Base-by-base conservation (phyloP, 2,888 invertebrate species). In the Chymomyza amoena region DNA sequence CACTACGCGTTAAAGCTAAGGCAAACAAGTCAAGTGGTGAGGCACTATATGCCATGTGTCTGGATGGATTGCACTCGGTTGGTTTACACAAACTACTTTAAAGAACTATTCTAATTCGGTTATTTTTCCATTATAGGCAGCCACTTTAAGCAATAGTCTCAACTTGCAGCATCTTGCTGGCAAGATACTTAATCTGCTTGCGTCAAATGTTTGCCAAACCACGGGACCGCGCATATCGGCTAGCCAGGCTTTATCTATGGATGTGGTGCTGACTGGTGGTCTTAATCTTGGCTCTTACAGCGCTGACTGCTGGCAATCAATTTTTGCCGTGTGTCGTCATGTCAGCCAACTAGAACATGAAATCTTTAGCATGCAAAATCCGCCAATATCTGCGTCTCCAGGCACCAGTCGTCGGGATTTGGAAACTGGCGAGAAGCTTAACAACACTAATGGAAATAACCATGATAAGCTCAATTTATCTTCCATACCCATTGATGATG, bases 301-400 rank as follows among this genome's bases (percentile, higher is more conserved):
- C 32, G 94, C 97, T 18, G 97, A 97, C 78, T 98, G 98, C 87
- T 99, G 99, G 99, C 96, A 96, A 75, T 98, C 99, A 89, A 97
- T 99, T 72, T 97, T 99, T 90, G 95, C 96, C 85, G 98, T 98
- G 20, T 98, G 98, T 81, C 95, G 98, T 52, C 98, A 98, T 90
- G 97, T 98, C 6, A 96, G 97, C 5, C 96, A 96, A 86, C 92
- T 98, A 87, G 99, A 99, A 87, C 97, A 98, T 90, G 95, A 96
- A 0, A 94, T 97, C 78, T 98, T 98, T 85, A 97, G 97, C 32
- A 95, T 96, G 85, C 96, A 96, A 73, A 92, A 91, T 79, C 88
- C 91, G 2, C 79, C 91, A 6, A 81, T 90, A 39, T 87, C 90
- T 13, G 87, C 90, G 4, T 90, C 91, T 6, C 92, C 92, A 2